Conservation (phyloP, 2,797 vertebrate genomes). For the Benthosema pterotum region DNA sequence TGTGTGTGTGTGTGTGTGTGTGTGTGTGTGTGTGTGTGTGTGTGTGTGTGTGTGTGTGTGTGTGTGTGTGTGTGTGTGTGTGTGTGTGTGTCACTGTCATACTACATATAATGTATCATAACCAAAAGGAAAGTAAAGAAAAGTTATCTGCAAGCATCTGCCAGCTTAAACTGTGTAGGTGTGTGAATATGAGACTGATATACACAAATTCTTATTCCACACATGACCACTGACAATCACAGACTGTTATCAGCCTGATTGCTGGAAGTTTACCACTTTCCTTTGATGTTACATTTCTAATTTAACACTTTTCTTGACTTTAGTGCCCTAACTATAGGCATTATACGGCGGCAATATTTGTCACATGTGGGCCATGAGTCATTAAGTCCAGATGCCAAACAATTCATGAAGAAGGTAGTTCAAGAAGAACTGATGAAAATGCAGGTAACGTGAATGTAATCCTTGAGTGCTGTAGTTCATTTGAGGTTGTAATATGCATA, state of each 20-base stretch:
- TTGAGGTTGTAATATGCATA: background rate
- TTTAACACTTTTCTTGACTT: slow-evolving; percentile 12
- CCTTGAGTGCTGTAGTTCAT: background rate
- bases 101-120: no score
- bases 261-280: no score
- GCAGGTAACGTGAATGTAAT: slow-evolving; percentile 72
- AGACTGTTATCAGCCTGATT: no score
- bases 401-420: slow-evolving; percentile 77
- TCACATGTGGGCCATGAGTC: slow-evolving; percentile 58
- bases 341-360: slow-evolving; percentile 77
- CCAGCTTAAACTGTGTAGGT: no score
- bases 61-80: background rate
- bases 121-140: no score
- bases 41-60: background rate
- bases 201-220: no score
- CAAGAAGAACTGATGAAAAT: slow-evolving; percentile 83
- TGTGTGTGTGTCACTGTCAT: no score
- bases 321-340: slow-evolving; percentile 79
- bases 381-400: slow-evolving; percentile 65
- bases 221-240: no score
- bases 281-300: background rate
- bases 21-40: background rate
- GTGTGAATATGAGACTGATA: no score
- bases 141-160: no score
- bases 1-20: background rate